A percentile compares a stretch with the other conserved stretches of the same genome.
phyloP scores from a whole-genome alignment of 1,140 invertebrate species.

The Drosophila sucinea region DNA sequence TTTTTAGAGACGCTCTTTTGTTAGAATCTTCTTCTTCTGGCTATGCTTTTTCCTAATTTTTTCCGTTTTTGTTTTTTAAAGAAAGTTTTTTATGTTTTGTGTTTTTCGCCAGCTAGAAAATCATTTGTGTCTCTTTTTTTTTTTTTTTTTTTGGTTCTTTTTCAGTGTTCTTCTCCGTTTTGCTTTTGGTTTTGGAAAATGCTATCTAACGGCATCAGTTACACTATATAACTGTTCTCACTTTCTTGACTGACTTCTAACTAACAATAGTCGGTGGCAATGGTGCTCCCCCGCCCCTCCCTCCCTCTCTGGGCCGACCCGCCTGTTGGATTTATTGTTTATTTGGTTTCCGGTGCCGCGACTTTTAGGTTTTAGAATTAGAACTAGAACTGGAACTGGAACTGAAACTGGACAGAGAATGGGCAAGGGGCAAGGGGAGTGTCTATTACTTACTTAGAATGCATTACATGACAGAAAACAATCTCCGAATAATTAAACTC shows the following conservation, averaged over 20 bases:
- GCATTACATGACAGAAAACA: conserved; percentile 54
- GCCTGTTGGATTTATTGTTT: conserved; percentile 39
- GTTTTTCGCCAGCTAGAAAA: conserved; percentile 13
- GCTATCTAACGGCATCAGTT: conserved; percentile 81
- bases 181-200: conserved; percentile 53
- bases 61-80: conserved; percentile 45
- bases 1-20: conserved; percentile 1
- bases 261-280: conserved; percentile 26
- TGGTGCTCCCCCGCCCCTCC: conserved; percentile 23
- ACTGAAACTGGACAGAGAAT: conserved; percentile 3
- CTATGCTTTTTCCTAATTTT: conserved; percentile 38
- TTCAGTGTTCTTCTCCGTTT: conserved; percentile 7
- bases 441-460: conserved; percentile 55
- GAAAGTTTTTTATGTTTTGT: conserved; percentile 52
- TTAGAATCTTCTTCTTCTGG: neutral
- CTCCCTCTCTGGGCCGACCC: conserved; percentile 12
- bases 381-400: conserved; percentile 43
- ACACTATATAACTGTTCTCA: conserved; percentile 82
- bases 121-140: conserved; percentile 10
- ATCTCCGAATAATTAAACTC: conserved; percentile 15
- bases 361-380: conserved; percentile 34
- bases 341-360: conserved; percentile 70
- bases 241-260: conserved; percentile 69
- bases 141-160: conserved; percentile 34
- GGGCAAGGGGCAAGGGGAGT: neutral